Evolutionary conservation across 2,113 vertebrate species (phyloP).

Genomic region (Malaclemys terrapin): DNA sequence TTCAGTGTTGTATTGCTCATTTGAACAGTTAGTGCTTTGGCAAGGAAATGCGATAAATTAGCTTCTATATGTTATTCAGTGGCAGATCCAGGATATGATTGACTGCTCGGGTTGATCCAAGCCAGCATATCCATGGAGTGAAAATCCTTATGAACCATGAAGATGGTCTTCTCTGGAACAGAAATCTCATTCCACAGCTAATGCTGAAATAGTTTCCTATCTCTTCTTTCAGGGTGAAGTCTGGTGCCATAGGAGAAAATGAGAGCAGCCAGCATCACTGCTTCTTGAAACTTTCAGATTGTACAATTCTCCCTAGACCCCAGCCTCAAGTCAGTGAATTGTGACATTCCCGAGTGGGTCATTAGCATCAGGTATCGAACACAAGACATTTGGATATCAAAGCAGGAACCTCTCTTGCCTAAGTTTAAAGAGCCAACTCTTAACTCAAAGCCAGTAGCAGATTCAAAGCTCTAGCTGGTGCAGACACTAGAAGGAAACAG

Average conservation of each 20-base stretch:
- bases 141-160: background rate
- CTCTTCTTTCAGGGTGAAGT: background rate
- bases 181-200: accelerated
- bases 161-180: background rate
- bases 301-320: background rate
- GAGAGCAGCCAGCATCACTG: background rate
- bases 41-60: background rate
- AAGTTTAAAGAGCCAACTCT: background rate
- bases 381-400: background rate
- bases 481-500: accelerated
- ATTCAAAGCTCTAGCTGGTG: background rate
- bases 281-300: background rate
- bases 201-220: background rate
- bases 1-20: background rate
- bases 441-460: background rate
- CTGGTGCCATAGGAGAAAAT: background rate
- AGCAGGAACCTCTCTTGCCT: background rate
- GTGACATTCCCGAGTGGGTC: background rate
- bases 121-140: background rate
- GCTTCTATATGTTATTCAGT: background rate
- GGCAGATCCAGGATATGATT: background rate
- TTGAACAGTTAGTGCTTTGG: conserved; percentile 13
- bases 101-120: background rate
- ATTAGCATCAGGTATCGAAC: background rate
- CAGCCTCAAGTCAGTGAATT: background rate